Evolutionary conservation across 2,113 vertebrate species (phyloP).

Genomic region (Muntiacus muntjak): DNA sequence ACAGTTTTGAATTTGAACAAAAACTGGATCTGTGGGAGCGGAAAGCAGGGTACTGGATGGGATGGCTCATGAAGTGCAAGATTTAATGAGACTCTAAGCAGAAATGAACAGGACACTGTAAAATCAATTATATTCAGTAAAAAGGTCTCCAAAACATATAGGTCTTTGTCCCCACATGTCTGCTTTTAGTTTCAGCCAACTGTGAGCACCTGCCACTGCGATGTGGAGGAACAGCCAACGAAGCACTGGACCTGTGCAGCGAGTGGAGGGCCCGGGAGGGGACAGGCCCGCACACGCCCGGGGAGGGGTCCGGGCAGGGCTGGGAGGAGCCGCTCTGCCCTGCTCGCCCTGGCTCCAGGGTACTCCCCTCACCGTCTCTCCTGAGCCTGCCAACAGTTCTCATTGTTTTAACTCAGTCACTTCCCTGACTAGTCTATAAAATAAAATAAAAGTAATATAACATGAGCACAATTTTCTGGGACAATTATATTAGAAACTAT

Average conservation of each 20-base stretch:
- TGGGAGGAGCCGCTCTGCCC: too few relatives aligned
- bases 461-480: not conserved
- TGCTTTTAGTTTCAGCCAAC: too few relatives aligned
- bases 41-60: not conserved
- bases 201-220: too few relatives aligned
- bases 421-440: not conserved
- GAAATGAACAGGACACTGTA: not conserved
- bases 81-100: not conserved
- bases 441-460: not conserved
- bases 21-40: not conserved
- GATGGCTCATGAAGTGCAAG: not conserved
- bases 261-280: too few relatives aligned
- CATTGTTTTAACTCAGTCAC: not conserved
- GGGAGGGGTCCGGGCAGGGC: too few relatives aligned
- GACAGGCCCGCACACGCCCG: too few relatives aligned
- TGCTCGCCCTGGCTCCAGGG: too few relatives aligned
- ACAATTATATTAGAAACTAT: not conserved
- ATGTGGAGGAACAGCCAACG: too few relatives aligned
- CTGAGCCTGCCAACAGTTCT: too few relatives aligned
- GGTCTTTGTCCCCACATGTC: not conserved
- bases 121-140: fast-evolving
- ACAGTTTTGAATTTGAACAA: not conserved
- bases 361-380: too few relatives aligned
- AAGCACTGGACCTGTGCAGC: too few relatives aligned
- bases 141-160: not conserved